Evolutionary conservation across 2,113 vertebrate genomes (phyloP).

Genomic region (Eidolon helvum): DNA sequence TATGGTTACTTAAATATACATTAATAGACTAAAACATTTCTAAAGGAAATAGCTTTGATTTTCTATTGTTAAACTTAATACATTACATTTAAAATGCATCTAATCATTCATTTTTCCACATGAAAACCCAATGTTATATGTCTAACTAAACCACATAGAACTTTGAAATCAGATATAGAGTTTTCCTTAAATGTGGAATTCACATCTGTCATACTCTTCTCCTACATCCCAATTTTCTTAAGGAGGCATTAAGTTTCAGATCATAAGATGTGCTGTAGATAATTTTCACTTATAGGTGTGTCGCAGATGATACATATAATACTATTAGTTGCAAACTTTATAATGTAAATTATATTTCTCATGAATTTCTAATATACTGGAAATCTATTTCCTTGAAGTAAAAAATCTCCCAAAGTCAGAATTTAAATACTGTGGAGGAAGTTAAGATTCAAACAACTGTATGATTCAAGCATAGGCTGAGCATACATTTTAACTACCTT

Average conservation of each 20-base stretch:
- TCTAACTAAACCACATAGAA: background rate
- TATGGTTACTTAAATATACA: background rate
- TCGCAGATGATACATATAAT: background rate
- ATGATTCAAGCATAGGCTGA: background rate
- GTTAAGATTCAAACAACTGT: background rate
- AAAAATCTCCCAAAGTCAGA: background rate
- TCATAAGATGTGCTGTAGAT: background rate
- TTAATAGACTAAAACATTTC: background rate
- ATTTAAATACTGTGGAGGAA: background rate
- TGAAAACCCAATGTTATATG: background rate
- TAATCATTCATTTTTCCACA: background rate
- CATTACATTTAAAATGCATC: background rate
- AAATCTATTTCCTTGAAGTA: background rate
- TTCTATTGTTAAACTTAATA: background rate
- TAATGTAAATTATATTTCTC: background rate
- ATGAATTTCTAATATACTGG: background rate
- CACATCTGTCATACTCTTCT: background rate
- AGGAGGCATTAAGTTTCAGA: background rate
- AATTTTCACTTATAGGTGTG: conserved; percentile 9
- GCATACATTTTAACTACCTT: background rate
- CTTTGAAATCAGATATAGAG: background rate
- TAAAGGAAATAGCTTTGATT: background rate
- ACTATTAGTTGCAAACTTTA: background rate
- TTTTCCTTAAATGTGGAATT: background rate
- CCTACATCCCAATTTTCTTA: background rate